Conservation (phyloP, 92 coral and sea anemone genomes). For the Paragorgia papillata region DNA sequence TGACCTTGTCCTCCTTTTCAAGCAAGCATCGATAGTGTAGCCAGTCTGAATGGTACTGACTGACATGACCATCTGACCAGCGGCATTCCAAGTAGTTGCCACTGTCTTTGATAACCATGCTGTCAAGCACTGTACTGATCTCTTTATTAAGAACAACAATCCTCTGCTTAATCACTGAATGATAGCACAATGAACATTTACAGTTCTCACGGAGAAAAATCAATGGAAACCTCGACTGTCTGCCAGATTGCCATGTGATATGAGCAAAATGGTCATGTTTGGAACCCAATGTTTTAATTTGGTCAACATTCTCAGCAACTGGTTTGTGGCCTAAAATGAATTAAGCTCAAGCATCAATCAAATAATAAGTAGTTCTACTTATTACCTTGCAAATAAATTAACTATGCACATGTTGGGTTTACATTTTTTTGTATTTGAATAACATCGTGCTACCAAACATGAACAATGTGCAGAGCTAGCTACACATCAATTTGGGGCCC, state of each 20-base stretch:
- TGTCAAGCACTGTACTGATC: neutral
- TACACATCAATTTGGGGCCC: too few relatives aligned
- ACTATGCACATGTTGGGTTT: too few relatives aligned
- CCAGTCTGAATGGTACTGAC: neutral
- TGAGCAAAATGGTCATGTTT: neutral
- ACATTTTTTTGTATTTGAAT: too few relatives aligned
- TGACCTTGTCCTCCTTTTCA: neutral
- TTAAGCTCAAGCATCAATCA: neutral
- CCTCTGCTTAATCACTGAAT: neutral
- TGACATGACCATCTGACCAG: constrained; percentile 6
- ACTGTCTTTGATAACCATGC: neutral
- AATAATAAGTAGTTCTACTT: too few relatives aligned
- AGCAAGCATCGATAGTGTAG: neutral
- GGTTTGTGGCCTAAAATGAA: neutral
- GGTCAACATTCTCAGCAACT: neutral
- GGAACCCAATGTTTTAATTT: neutral
- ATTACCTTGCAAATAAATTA: too few relatives aligned
- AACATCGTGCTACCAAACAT: too few relatives aligned
- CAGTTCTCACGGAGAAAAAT: constrained; percentile 6
- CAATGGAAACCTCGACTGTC: neutral
- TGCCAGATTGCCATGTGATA: neutral
- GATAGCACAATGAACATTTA: neutral
- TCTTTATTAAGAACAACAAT: neutral
- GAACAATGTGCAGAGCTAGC: too few relatives aligned
- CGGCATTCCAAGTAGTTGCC: constrained; percentile 1